Evolutionary conservation across 2,888 invertebrate genomes (phyloP).

Genomic region (Melipona bicolor): DNA sequence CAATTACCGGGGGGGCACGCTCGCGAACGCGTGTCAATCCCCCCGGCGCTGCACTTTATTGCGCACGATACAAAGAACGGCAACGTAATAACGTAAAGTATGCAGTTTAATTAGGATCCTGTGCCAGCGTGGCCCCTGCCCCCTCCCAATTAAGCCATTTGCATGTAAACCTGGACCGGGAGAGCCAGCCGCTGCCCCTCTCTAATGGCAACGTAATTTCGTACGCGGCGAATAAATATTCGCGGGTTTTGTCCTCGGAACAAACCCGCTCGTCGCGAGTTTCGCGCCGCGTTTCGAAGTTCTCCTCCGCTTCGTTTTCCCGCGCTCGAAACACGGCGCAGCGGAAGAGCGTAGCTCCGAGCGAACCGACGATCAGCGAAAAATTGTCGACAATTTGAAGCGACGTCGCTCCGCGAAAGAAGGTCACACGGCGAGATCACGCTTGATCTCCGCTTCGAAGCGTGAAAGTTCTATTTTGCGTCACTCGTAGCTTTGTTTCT

Average conservation of each 20-base stretch:
- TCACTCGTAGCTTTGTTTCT: too few species aligned
- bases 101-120: conserved; percentile 48
- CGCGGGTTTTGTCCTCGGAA: neutral
- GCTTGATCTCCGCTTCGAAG: too few species aligned
- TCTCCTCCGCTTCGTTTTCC: neutral
- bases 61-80: conserved; percentile 41
- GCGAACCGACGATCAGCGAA: too few species aligned
- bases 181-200: neutral
- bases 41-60: conserved; percentile 17
- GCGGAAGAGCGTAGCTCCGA: too few species aligned
- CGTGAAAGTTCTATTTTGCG: too few species aligned
- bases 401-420: too few species aligned
- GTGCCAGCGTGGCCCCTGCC: neutral
- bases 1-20: conserved; percentile 25
- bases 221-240: conserved; percentile 10
- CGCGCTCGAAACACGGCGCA: neutral
- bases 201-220: conserved; percentile 35
- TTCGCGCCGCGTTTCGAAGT: neutral
- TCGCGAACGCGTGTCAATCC: conserved; percentile 31
- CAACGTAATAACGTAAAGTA: conserved; percentile 47
- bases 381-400: too few species aligned
- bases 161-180: conserved; percentile 38
- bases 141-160: conserved; percentile 35
- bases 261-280: neutral
- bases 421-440: too few species aligned